phyloP scores from a whole-genome alignment of 2,113 vertebrate genomes.

The pig (Sus scrofa) region DNA sequence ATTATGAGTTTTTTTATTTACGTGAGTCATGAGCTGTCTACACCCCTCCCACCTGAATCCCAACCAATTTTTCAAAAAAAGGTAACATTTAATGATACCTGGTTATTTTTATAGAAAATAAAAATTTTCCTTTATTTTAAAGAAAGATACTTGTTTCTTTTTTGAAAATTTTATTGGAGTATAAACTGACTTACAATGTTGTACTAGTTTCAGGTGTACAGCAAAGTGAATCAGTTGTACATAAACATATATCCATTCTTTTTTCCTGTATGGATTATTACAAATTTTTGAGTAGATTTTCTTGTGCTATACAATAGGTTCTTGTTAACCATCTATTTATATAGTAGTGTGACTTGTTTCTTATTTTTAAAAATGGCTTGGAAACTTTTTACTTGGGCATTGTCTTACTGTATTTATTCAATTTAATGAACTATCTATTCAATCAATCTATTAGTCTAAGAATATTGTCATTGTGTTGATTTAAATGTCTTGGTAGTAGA shows the following conservation, averaged over 20 bases:
- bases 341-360: background rate
- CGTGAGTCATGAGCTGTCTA: background rate
- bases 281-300: no score
- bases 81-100: background rate
- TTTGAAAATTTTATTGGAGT: no score
- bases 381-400: conserved; percentile 35
- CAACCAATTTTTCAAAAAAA: background rate
- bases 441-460: background rate
- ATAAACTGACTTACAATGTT: no score
- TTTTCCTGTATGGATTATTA: no score
- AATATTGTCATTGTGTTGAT: background rate
- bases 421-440: background rate
- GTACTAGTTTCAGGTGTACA: no score
- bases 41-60: background rate
- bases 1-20: background rate
- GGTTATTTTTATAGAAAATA: background rate
- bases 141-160: no score
- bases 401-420: conserved; percentile 23
- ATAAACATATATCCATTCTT: no score
- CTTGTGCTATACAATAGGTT: no score
- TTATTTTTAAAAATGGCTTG: background rate
- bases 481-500: background rate
- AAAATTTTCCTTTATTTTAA: no score
- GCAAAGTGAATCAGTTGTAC: no score
- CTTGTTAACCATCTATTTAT: no score